These are phyloP conservation scores for Podilymbus podiceps DNA, from an alignment of 2,113 vertebrate species.

Conservation along the genomic window DNA sequence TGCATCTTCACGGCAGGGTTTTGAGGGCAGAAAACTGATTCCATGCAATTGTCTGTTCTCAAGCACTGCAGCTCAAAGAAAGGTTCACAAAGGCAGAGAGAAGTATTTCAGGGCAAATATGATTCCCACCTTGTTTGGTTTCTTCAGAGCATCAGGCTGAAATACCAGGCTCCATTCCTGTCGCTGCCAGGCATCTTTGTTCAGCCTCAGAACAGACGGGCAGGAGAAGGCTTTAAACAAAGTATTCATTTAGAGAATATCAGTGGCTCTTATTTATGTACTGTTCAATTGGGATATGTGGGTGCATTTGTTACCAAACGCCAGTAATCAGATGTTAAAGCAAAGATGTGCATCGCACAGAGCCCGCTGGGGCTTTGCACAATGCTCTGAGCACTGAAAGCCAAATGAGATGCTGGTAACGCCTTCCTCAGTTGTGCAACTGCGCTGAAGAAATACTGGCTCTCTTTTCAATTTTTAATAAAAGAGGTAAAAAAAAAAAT, in stretches of 20 bases:
- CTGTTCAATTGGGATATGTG: neutral
- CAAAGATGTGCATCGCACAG: neutral
- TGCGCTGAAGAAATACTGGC: neutral
- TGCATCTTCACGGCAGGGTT: neutral
- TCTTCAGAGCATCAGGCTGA: neutral
- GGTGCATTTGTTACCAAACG: constrained; percentile 11
- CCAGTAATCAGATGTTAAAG: neutral
- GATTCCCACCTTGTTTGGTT: neutral
- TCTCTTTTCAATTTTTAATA: neutral
- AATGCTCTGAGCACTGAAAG: neutral
- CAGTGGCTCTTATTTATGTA: neutral
- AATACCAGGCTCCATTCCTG: neutral
- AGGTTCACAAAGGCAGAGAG: neutral
- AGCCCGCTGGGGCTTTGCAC: neutral
- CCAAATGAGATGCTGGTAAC: neutral
- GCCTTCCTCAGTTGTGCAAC: neutral
- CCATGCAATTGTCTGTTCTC: neutral
- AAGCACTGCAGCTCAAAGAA: neutral
- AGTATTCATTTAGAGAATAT: neutral
- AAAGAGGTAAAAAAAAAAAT: neutral
- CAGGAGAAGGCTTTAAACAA: neutral
- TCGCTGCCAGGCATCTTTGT: neutral
- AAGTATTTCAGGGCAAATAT: neutral
- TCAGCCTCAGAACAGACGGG: neutral
- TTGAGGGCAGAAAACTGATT: neutral